A percentile compares a stretch with the other conserved stretches of the same genome.
Conservation (phyloP, 1,140 invertebrate species). For the Lepidotrigona ventralis region DNA sequence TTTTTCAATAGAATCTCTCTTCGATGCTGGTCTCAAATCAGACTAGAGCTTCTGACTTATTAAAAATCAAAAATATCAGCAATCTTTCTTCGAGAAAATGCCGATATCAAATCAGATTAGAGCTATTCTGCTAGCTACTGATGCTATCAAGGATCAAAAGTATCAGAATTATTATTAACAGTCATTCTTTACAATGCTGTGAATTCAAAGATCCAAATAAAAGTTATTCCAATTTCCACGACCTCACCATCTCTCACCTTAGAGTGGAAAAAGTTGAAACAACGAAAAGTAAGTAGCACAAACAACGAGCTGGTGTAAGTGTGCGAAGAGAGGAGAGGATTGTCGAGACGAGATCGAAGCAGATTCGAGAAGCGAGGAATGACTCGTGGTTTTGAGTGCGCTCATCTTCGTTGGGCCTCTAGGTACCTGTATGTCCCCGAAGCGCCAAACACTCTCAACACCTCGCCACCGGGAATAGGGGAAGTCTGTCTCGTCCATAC, state of each 20-base stretch:
- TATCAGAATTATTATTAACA: too few relatives aligned
- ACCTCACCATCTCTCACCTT: too few relatives aligned
- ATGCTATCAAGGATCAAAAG: too few relatives aligned
- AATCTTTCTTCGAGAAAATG: background rate
- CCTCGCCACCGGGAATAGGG: conserved; percentile 36
- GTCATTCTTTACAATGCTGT: too few relatives aligned
- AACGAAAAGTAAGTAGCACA: background rate
- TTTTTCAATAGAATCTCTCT: too few relatives aligned
- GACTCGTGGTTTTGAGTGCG: conserved; percentile 12
- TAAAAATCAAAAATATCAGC: background rate
- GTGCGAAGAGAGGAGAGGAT: background rate
- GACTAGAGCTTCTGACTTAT: background rate
- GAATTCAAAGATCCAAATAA: too few relatives aligned
- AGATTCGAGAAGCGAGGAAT: conserved; percentile 27
- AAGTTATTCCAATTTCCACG: too few relatives aligned
- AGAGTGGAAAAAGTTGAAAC: too few relatives aligned
- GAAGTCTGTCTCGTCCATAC: conserved; percentile 37
- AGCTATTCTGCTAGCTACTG: too few relatives aligned
- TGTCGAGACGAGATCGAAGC: conserved; percentile 20
- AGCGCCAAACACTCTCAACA: conserved; percentile 46
- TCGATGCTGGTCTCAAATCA: too few relatives aligned
- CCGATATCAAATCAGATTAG: too few relatives aligned
- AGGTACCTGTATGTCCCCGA: conserved; percentile 17
- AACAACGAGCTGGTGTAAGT: background rate
- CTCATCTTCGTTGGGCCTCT: conserved; percentile 13